These are phyloP conservation scores for Phrynocephalus forsythii DNA, from an alignment of 2,797 vertebrate species.

Conservation along the genomic window DNA sequence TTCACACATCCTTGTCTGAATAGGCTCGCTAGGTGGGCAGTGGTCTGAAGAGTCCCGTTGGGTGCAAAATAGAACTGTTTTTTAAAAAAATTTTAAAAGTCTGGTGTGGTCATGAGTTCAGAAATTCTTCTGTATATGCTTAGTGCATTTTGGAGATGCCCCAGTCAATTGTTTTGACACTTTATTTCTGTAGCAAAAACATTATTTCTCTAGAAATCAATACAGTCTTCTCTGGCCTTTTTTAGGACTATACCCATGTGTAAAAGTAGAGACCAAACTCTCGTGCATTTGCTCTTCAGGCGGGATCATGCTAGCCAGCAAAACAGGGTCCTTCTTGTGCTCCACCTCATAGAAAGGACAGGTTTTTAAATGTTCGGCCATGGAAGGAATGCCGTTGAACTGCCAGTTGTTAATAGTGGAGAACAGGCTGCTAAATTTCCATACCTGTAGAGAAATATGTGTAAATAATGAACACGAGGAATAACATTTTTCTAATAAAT, in stretches of 20 bases:
- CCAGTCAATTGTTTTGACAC: not conserved
- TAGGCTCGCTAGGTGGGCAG: too few relatives aligned
- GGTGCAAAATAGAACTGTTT: too few relatives aligned
- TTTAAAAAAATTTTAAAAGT: too few relatives aligned
- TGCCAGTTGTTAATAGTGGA: slow-evolving; percentile 89
- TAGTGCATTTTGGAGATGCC: not conserved
- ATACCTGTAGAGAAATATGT: slow-evolving; percentile 80
- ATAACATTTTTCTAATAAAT: not conserved
- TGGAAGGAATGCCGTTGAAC: slow-evolving; percentile 79
- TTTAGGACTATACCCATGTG: not conserved
- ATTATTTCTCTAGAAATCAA: not conserved
- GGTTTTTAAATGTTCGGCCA: slow-evolving; percentile 91
- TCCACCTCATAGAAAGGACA: slow-evolving; percentile 90
- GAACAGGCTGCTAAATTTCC: slow-evolving; percentile 94
- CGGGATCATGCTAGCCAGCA: slow-evolving; percentile 84
- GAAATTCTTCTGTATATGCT: too few relatives aligned
- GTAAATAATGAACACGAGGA: not conserved
- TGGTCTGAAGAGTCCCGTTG: too few relatives aligned
- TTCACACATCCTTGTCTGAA: too few relatives aligned
- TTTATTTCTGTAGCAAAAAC: not conserved
- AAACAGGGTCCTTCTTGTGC: slow-evolving; percentile 81
- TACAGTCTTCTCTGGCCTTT: slow-evolving; percentile 13
- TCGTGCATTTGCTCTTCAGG: slow-evolving; percentile 68
- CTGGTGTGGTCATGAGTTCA: too few relatives aligned
- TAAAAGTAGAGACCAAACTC: slow-evolving; percentile 78